These are phyloP conservation scores for Lepidurus arcticus DNA, from an alignment of 1,140 invertebrate genomes.

Conservation along the genomic window DNA sequence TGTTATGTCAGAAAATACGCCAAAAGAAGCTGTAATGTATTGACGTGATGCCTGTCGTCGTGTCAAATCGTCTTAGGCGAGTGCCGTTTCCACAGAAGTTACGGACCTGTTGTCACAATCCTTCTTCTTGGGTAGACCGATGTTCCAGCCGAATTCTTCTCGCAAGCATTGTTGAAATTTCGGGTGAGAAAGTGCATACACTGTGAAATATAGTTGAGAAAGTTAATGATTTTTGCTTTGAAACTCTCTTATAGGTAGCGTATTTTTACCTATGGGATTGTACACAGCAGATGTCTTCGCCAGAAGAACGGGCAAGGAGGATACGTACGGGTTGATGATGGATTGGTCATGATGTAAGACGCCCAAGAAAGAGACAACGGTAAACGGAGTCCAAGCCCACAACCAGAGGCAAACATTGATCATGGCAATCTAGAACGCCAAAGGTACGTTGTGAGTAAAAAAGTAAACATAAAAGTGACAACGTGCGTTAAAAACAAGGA, in stretches of 20 bases:
- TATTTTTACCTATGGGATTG: constrained; percentile 30
- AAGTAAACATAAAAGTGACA: not conserved
- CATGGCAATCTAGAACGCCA: constrained; percentile 58
- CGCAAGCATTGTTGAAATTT: not conserved
- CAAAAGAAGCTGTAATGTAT: not conserved
- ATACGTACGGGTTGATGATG: constrained; percentile 42
- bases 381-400: constrained; percentile 75
- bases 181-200: not conserved
- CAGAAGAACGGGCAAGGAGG: constrained; percentile 29
- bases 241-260: not conserved
- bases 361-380: constrained; percentile 69
- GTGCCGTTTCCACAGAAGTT: not conserved
- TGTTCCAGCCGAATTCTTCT: not conserved
- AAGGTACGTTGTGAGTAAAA: not conserved
- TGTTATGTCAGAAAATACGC: not conserved
- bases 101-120: not conserved
- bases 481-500: not conserved
- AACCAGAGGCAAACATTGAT: constrained; percentile 77
- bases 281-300: constrained; percentile 33
- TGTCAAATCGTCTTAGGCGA: not conserved
- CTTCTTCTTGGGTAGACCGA: constrained; percentile 2
- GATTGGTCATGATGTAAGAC: constrained; percentile 52
- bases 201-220: not conserved
- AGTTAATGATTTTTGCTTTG: not conserved
- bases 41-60: not conserved